Conservation (phyloP, 2,888 invertebrate species). For the Drosophila engyochracea region DNA sequence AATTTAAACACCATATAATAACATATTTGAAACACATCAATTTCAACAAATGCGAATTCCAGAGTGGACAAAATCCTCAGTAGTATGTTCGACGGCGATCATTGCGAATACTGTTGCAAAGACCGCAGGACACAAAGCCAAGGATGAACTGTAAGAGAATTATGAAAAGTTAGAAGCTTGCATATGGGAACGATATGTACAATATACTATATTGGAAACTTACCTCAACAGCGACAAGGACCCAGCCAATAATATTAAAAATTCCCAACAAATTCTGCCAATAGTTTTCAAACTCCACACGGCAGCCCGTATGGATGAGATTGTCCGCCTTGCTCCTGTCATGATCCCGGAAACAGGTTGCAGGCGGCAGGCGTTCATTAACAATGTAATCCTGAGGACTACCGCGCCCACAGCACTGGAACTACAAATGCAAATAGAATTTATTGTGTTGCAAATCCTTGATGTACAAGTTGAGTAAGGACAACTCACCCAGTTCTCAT, state of each 20-base stretch:
- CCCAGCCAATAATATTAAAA: slow-evolving; percentile 73
- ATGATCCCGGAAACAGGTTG: slow-evolving; percentile 73
- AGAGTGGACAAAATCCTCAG: slow-evolving; percentile 83
- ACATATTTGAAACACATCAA: slow-evolving; percentile 34
- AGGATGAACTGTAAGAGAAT: slow-evolving; percentile 85
- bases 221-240: slow-evolving; percentile 76
- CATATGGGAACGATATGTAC: background rate
- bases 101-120: slow-evolving; percentile 94
- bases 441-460: background rate
- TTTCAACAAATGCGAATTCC: slow-evolving; percentile 48
- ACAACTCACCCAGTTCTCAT: slow-evolving; percentile 79
- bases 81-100: slow-evolving; percentile 90
- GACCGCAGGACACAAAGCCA: slow-evolving; percentile 92
- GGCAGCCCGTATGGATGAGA: slow-evolving; percentile 78
- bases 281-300: slow-evolving; percentile 75
- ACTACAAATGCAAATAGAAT: slow-evolving; percentile 49
- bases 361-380: slow-evolving; percentile 79
- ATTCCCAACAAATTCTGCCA: slow-evolving; percentile 67
- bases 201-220: background rate
- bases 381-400: slow-evolving; percentile 83
- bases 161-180: background rate
- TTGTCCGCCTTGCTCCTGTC: slow-evolving; percentile 72
- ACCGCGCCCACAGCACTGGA: slow-evolving; percentile 82
- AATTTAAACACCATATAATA: slow-evolving; percentile 28
- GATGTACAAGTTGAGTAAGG: background rate